A percentile compares a stretch with the other conserved stretches of the same genome.
These are phyloP conservation scores for Zaprionus capensis DNA, from an alignment of 1,140 invertebrate genomes.

Conservation along the genomic window DNA sequence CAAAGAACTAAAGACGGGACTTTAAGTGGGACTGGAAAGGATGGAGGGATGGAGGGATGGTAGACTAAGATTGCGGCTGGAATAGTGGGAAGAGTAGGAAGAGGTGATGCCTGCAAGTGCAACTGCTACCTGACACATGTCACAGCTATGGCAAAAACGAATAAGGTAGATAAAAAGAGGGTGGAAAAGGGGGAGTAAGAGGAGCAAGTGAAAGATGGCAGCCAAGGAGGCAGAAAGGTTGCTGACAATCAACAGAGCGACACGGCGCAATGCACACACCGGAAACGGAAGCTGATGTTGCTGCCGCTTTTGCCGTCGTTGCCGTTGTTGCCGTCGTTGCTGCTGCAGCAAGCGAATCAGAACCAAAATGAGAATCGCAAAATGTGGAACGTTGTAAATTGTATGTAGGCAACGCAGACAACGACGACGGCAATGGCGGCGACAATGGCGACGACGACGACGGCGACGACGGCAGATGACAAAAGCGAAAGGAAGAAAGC, in stretches of 20 bases:
- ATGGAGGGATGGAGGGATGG: not conserved
- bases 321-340: not conserved
- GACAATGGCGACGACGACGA: not conserved
- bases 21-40: not conserved
- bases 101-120: not conserved
- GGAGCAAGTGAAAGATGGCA: not conserved
- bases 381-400: constrained; percentile 71
- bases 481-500: constrained; percentile 26
- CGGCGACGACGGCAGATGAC: constrained; percentile 20
- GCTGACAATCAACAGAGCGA: constrained; percentile 37
- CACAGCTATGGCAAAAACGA: constrained; percentile 1
- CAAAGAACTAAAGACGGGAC: not conserved
- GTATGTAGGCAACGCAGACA: constrained; percentile 55
- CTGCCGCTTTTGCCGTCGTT: constrained; percentile 16
- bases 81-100: not conserved
- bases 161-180: not conserved
- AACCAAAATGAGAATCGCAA: constrained; percentile 70
- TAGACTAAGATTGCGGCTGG: not conserved
- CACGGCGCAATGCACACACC: constrained; percentile 38
- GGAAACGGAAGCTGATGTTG: constrained; percentile 51
- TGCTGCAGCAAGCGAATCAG: constrained; percentile 39
- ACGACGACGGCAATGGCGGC: constrained; percentile 3
- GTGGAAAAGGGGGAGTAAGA: not conserved
- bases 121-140: constrained; percentile 15
- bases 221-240: constrained; percentile 20